Percentiles rank a stretch among this genome's conserved stretches.
These are phyloP conservation scores for Cotesia congregata DNA, from an alignment of 2,888 invertebrate genomes.

Conservation along the genomic window DNA sequence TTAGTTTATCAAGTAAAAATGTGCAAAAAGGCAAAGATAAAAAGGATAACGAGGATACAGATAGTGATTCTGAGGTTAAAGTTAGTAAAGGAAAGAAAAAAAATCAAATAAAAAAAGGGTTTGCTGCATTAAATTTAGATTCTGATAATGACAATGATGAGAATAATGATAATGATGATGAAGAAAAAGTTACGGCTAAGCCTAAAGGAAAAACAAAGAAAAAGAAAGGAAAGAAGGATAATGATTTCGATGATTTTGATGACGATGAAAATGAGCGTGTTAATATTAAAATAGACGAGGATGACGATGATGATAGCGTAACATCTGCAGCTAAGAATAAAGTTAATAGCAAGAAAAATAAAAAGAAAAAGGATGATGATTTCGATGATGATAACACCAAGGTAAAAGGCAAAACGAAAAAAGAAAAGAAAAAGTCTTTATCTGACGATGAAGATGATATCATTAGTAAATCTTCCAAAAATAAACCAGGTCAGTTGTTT, in stretches of 20 bases:
- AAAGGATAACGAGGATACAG: constrained; percentile 46
- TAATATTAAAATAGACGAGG: constrained; percentile 48
- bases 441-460: constrained; percentile 64
- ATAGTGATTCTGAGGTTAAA: constrained; percentile 51
- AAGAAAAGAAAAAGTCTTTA: constrained; percentile 64
- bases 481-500: constrained; percentile 36
- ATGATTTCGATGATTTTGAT: constrained; percentile 54
- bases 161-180: constrained; percentile 37
- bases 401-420: constrained; percentile 63
- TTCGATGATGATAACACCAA: constrained; percentile 53
- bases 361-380: constrained; percentile 46
- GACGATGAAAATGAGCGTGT: constrained; percentile 49
- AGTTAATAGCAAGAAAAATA: constrained; percentile 40
- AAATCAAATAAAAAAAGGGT: constrained; percentile 55
- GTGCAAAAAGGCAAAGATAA: constrained; percentile 40
- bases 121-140: constrained; percentile 49
- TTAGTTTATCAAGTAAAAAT: constrained; percentile 22
- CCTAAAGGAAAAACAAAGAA: constrained; percentile 59
- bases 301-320: constrained; percentile 47
- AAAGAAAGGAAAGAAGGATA: constrained; percentile 62
- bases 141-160: constrained; percentile 52
- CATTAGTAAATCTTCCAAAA: constrained; percentile 45
- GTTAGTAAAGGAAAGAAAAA: constrained; percentile 49
- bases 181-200: constrained; percentile 41
- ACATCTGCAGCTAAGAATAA: constrained; percentile 21